Evolutionary conservation across 2,113 vertebrate genomes (phyloP).

Genomic region (Zosterops borbonicus): DNA sequence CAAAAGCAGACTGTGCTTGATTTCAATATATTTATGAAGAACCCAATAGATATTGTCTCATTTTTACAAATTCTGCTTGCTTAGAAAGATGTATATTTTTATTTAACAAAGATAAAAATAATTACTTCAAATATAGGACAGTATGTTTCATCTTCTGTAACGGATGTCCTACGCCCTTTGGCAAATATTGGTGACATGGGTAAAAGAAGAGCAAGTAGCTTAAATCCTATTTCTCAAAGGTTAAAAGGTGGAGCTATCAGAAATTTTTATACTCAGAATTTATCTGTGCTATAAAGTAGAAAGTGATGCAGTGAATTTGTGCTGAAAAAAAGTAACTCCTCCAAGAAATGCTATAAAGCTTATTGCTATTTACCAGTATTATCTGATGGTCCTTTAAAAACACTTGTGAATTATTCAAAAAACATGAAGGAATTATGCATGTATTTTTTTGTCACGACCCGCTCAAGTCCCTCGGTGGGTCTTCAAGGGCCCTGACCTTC

Average conservation of each 20-base stretch:
- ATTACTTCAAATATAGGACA: not conserved
- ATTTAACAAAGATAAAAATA: conserved; percentile 8
- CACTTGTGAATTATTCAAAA: conserved; percentile 16
- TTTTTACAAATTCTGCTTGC: not conserved
- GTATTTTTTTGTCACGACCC: not conserved
- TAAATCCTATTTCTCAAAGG: not conserved
- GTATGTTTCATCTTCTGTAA: not conserved
- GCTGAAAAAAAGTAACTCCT: conserved; percentile 37
- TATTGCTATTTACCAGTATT: conserved; percentile 8
- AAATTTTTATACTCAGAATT: not conserved
- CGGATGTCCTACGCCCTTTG: not conserved
- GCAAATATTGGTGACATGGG: not conserved
- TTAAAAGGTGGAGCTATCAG: not conserved
- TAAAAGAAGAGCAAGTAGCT: not conserved
- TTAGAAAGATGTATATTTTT: not conserved
- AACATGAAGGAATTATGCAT: not conserved
- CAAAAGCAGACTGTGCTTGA: not conserved
- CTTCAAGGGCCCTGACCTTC: too few relatives aligned
- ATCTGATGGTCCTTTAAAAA: conserved; percentile 40
- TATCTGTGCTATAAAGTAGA: not conserved
- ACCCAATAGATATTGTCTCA: not conserved
- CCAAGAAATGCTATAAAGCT: not conserved
- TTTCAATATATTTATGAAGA: not conserved
- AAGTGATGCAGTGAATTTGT: conserved; percentile 30
- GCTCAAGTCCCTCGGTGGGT: too few relatives aligned